Evolutionary conservation across 1,140 invertebrate species (phyloP).

Genomic region (Drosophila athabasca): DNA sequence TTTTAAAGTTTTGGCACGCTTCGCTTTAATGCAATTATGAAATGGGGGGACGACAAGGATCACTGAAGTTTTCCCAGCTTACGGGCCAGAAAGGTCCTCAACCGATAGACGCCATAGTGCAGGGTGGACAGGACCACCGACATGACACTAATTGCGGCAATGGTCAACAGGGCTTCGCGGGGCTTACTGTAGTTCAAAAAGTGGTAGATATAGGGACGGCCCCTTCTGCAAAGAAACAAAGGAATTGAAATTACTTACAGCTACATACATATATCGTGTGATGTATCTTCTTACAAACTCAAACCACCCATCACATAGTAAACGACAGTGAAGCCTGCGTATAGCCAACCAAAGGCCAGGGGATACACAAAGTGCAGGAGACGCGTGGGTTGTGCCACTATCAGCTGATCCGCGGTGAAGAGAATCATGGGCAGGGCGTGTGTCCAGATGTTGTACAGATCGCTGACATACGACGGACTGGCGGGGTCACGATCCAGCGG

Average conservation of each 20-base stretch:
- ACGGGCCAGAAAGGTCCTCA: conserved; percentile 37
- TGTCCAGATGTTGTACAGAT: conserved; percentile 85
- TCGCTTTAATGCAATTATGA: conserved; percentile 21
- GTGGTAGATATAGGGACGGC: conserved; percentile 26
- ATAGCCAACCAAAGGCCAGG: conserved; percentile 85
- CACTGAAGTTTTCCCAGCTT: conserved; percentile 30
- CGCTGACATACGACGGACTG: background rate
- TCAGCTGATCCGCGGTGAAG: conserved; percentile 88
- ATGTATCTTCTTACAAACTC: conserved; percentile 84
- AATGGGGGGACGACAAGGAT: background rate
- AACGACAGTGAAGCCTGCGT: conserved; percentile 87
- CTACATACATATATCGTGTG: background rate
- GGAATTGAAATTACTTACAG: background rate
- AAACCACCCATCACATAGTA: conserved; percentile 89
- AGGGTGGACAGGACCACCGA: conserved; percentile 4
- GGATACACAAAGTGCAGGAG: conserved; percentile 88
- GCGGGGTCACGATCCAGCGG: background rate
- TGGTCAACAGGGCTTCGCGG: accelerated
- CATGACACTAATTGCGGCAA: background rate
- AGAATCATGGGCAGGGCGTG: conserved; percentile 89
- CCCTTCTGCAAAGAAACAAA: conserved; percentile 19
- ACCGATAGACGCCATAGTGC: conserved; percentile 52
- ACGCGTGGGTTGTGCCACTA: conserved; percentile 88
- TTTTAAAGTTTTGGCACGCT: conserved; percentile 15
- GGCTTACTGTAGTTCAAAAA: conserved; percentile 35